These are phyloP conservation scores for Anoplophora glabripennis DNA, from an alignment of 1,140 invertebrate genomes.

Conservation along the genomic window DNA sequence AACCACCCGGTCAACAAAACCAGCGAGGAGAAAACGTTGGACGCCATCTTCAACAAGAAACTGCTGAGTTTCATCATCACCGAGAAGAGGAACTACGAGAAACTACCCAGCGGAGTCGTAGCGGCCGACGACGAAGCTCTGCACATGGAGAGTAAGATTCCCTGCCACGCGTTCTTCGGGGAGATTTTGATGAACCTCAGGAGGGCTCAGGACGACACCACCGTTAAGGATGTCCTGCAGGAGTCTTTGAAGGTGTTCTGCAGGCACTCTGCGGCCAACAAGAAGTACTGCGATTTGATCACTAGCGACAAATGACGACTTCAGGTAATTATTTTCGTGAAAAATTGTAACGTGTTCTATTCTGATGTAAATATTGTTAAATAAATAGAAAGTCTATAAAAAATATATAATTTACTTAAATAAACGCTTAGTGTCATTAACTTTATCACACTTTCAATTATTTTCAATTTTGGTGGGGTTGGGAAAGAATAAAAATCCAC, in stretches of 20 bases:
- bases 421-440: too few species aligned
- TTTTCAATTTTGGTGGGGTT: too few species aligned
- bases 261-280: slow-evolving; percentile 16
- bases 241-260: slow-evolving; percentile 27
- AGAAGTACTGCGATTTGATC: slow-evolving; percentile 18
- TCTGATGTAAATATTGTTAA: too few species aligned
- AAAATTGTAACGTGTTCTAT: too few species aligned
- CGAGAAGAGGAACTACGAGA: slow-evolving; percentile 24
- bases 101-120: slow-evolving; percentile 35
- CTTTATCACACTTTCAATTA: too few species aligned
- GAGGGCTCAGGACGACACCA: slow-evolving; percentile 24
- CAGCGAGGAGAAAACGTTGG: neutral
- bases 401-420: too few species aligned
- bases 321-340: too few species aligned
- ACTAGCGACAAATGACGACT: neutral
- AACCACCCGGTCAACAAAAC: neutral
- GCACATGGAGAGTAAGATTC: slow-evolving; percentile 46
- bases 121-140: slow-evolving; percentile 42
- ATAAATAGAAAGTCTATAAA: too few species aligned
- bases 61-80: slow-evolving; percentile 19
- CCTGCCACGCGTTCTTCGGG: slow-evolving; percentile 48
- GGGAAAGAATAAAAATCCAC: too few species aligned
- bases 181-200: slow-evolving; percentile 39
- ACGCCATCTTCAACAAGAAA: slow-evolving; percentile 8
- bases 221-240: slow-evolving; percentile 23